phyloP scores from a whole-genome alignment of 1,140 invertebrate genomes.

The Ceratitis capitata region DNA sequence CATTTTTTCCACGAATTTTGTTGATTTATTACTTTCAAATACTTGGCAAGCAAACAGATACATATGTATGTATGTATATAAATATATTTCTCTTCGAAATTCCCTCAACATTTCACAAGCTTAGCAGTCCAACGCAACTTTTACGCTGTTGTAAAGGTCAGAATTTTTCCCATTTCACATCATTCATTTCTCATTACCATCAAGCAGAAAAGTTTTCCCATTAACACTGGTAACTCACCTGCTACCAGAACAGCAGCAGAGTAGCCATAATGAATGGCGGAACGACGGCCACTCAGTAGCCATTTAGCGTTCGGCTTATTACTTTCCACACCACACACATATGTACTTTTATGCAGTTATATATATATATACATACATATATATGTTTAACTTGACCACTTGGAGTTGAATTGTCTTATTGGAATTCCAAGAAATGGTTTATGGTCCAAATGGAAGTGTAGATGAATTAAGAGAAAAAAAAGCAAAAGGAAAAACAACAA shows the following conservation, averaged over 20 bases:
- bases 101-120: neutral
- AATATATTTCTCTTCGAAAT: neutral
- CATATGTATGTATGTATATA: no score
- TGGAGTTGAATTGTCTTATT: neutral
- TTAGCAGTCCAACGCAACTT: neutral
- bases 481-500: no score
- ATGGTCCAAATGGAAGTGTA: neutral
- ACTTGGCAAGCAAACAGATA: no score
- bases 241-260: neutral
- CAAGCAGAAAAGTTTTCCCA: neutral
- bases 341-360: neutral
- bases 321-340: no score
- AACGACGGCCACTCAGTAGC: neutral
- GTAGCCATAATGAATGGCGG: no score
- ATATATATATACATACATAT: no score
- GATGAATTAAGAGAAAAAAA: no score
- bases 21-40: no score
- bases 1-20: no score
- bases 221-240: neutral
- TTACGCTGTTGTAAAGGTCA: constrained; percentile 28
- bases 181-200: neutral
- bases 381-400: neutral
- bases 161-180: neutral
- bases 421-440: constrained; percentile 10
- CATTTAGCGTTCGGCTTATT: neutral